These are phyloP conservation scores for Melanotaenia maccullochi DNA, from an alignment of 2,797 vertebrate genomes.

Conservation along the genomic window DNA sequence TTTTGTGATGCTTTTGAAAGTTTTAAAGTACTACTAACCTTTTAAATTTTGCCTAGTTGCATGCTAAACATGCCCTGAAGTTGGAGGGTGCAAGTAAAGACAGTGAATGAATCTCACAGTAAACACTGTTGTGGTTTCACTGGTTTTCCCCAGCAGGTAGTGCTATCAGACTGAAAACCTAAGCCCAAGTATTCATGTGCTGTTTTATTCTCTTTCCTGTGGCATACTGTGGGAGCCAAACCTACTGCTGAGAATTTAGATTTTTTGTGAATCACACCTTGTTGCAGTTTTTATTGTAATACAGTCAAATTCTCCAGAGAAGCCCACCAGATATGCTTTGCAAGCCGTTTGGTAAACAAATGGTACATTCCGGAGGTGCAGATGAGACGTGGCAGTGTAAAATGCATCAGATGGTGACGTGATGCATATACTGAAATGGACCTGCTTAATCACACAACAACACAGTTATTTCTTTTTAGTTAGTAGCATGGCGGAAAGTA, in stretches of 20 bases:
- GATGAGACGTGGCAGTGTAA: constrained; percentile 26
- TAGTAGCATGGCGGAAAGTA: constrained; percentile 9
- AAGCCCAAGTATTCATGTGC: constrained; percentile 1
- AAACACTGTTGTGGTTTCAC: constrained; percentile 22
- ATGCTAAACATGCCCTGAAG: neutral
- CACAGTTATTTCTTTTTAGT: neutral
- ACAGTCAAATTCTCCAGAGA: constrained; percentile 19
- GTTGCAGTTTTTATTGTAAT: constrained; percentile 11
- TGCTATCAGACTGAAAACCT: constrained; percentile 54
- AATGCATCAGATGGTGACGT: constrained; percentile 24
- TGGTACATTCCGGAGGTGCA: constrained; percentile 3
- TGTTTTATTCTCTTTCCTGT: neutral
- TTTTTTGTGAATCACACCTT: neutral
- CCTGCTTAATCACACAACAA: neutral
- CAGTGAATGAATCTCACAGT: neutral
- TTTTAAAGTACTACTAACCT: neutral
- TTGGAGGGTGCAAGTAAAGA: neutral
- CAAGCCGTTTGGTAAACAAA: constrained; percentile 21
- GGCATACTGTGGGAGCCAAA: constrained; percentile 12
- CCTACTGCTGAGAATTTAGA: constrained; percentile 6
- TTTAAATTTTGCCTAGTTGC: neutral
- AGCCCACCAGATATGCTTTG: constrained; percentile 29
- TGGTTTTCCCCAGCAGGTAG: constrained; percentile 67
- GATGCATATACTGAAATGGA: constrained; percentile 27
- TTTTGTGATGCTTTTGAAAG: neutral